Percentiles rank a stretch among this genome's conserved stretches.
Evolutionary conservation across 2,888 invertebrate genomes (phyloP).

Genomic region (Philonicus albiceps): DNA sequence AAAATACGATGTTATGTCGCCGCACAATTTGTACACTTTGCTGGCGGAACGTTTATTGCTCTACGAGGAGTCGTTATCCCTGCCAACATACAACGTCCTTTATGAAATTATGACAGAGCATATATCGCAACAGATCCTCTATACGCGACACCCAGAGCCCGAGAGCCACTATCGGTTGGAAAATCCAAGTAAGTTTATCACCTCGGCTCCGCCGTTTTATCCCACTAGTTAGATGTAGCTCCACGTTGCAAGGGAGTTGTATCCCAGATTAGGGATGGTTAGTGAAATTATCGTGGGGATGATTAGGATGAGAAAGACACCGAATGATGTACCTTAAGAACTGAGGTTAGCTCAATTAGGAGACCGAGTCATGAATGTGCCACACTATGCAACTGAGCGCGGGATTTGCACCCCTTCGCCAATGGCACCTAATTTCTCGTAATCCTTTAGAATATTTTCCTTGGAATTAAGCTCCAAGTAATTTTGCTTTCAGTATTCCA

Average conservation of each 20-base stretch:
- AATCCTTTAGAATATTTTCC: background rate
- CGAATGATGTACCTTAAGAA: background rate
- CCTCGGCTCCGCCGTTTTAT: background rate
- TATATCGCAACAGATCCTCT: constrained; percentile 92
- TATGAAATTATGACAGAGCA: constrained; percentile 99
- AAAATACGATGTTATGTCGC: constrained; percentile 99
- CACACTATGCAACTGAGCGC: background rate
- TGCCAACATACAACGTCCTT: constrained; percentile 97
- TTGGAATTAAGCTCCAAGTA: background rate
- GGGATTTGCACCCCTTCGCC: background rate
- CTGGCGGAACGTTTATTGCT: constrained; percentile 90
- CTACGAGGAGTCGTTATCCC: constrained; percentile 86
- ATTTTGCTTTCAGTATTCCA: background rate
- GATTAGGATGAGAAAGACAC: background rate
- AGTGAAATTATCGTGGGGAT: background rate
- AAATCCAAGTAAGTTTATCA: constrained; percentile 84
- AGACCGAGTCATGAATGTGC: background rate
- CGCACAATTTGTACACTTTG: constrained; percentile 96
- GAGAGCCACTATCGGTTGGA: constrained; percentile 94
- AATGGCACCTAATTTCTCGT: background rate
- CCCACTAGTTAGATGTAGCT: background rate
- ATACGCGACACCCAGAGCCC: constrained; percentile 93
- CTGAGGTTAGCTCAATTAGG: background rate
- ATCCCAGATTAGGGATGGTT: background rate
- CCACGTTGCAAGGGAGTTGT: background rate